Evolutionary conservation across 2,888 invertebrate genomes (phyloP).

Genomic region (Stenodema calcarata): DNA sequence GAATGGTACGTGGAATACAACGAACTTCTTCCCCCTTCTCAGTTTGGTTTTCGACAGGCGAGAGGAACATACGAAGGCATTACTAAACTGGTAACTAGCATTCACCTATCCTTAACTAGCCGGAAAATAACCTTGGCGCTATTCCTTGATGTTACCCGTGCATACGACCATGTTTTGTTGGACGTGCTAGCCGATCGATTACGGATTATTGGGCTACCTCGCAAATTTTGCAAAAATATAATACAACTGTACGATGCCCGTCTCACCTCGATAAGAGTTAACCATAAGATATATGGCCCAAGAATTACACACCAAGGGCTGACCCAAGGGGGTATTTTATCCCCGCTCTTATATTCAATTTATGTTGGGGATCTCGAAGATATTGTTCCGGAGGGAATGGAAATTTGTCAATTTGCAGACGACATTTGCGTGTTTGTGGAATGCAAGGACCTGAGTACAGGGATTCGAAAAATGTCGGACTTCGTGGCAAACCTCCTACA

Average conservation of each 20-base stretch:
- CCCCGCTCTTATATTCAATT: neutral
- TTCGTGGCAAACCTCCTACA: neutral
- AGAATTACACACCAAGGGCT: neutral
- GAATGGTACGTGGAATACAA: neutral
- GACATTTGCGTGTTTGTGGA: neutral
- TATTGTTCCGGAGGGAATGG: neutral
- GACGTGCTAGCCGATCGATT: neutral
- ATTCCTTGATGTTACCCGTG: neutral
- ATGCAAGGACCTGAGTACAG: neutral
- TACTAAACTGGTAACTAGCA: neutral
- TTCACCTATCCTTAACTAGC: neutral
- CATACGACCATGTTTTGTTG: neutral
- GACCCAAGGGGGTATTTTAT: neutral
- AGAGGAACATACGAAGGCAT: neutral
- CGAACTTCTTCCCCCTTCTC: neutral
- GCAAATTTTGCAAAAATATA: neutral
- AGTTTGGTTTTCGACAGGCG: neutral
- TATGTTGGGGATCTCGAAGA: neutral
- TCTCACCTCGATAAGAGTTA: neutral
- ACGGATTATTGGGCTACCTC: neutral
- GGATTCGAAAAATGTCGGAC: neutral
- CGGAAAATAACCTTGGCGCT: neutral
- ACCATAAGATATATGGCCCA: neutral
- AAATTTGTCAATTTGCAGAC: neutral
- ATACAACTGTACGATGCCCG: neutral